phyloP scores from a whole-genome alignment of 2,888 invertebrate species.

The Girardia tigrina region DNA sequence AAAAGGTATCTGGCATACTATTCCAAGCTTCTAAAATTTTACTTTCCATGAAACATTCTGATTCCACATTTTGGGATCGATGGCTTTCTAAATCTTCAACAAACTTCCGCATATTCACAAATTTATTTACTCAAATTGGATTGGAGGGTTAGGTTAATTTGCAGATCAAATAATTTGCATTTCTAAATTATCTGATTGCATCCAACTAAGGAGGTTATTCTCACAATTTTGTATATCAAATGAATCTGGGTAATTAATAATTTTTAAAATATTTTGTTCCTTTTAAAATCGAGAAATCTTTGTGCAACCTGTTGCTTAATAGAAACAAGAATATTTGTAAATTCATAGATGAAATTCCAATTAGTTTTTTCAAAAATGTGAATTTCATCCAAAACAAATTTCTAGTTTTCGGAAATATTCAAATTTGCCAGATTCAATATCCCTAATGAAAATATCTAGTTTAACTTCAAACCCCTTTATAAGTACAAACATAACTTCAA shows the following conservation, averaged over 20 bases:
- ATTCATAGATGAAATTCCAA: background rate
- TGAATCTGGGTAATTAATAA: background rate
- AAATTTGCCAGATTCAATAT: constrained; percentile 15
- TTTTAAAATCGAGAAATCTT: background rate
- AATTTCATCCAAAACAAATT: background rate
- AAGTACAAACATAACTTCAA: constrained; percentile 9
- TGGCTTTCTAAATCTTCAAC: background rate
- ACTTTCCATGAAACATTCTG: background rate
- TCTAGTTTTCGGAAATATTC: background rate
- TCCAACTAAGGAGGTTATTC: background rate
- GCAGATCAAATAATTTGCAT: too few species aligned
- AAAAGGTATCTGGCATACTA: background rate
- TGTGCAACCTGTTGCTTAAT: background rate
- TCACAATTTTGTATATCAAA: background rate
- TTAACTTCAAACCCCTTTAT: background rate
- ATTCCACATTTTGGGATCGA: background rate
- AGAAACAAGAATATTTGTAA: background rate
- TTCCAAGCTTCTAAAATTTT: background rate
- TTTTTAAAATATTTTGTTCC: background rate
- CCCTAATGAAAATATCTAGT: background rate
- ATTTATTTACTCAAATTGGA: background rate
- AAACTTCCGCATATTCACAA: background rate
- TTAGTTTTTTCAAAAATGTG: background rate
- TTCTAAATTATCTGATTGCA: too few species aligned
- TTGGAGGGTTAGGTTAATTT: too few species aligned